phyloP scores from a whole-genome alignment of 2,888 invertebrate species.

The Troides oblongomaculatus region DNA sequence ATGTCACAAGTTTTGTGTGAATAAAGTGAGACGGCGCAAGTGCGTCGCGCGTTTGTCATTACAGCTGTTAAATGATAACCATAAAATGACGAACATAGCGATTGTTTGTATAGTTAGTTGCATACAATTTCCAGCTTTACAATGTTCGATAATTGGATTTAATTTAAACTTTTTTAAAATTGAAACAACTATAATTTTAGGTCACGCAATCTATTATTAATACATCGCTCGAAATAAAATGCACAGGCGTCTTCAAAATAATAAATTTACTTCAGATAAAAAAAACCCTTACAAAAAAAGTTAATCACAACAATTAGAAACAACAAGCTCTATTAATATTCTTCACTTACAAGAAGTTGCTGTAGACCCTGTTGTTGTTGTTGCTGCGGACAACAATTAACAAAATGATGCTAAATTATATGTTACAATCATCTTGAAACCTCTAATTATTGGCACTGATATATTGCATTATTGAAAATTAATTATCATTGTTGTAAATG shows the following conservation, averaged over 20 bases:
- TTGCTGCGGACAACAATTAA: constrained; percentile 84
- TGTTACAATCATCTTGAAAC: constrained; percentile 9
- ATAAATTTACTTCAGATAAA: constrained; percentile 10
- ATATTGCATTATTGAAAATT: neutral
- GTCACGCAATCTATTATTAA: no score
- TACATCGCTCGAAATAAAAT: constrained; percentile 18
- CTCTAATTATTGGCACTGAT: constrained; percentile 30
- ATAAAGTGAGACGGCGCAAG: constrained; percentile 14
- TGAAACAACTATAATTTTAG: neutral
- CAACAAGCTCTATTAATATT: constrained; percentile 59
- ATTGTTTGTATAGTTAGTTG: constrained; percentile 22
- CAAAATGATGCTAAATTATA: constrained; percentile 42
- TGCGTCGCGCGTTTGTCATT: constrained; percentile 14
- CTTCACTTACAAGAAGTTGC: constrained; percentile 92
- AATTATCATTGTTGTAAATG: neutral
- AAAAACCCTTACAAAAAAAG: constrained; percentile 38
- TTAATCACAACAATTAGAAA: constrained; percentile 53
- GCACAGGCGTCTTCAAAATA: constrained; percentile 10
- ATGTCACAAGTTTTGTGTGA: constrained; percentile 17
- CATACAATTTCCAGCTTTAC: constrained; percentile 1
- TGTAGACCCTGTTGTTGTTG: constrained; percentile 95
- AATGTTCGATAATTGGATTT: neutral
- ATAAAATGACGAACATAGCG: constrained; percentile 2
- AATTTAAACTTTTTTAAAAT: constrained; percentile 11
- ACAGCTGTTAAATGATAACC: constrained; percentile 12